These are phyloP conservation scores for Corbicula japonica DNA, from an alignment of 2,888 invertebrate species.

Conservation along the genomic window DNA sequence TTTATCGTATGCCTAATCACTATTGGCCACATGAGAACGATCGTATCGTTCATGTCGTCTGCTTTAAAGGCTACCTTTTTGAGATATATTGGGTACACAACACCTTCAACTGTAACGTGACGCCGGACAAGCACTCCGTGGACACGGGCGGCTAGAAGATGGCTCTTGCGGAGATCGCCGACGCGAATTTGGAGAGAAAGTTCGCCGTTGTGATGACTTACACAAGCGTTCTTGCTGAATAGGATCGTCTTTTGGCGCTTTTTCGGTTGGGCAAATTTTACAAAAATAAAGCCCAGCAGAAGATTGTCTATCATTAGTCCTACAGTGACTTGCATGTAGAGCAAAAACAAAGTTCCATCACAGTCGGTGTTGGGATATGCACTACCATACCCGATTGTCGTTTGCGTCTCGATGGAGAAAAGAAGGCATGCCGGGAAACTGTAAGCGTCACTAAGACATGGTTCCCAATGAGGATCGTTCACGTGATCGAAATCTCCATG, in stretches of 20 bases:
- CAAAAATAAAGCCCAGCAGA: slow-evolving; percentile 93
- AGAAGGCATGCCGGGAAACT: slow-evolving; percentile 96
- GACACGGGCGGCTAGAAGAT: slow-evolving; percentile 89
- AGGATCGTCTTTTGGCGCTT: slow-evolving; percentile 95
- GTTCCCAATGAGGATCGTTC: slow-evolving; percentile 80
- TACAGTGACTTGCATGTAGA: slow-evolving; percentile 96
- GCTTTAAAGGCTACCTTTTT: slow-evolving; percentile 96
- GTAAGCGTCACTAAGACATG: slow-evolving; percentile 90
- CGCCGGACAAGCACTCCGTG: slow-evolving; percentile 77
- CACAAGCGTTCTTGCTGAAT: slow-evolving; percentile 96
- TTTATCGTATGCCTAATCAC: slow-evolving; percentile 98
- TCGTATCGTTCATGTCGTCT: slow-evolving; percentile 95
- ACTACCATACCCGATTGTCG: slow-evolving; percentile 96
- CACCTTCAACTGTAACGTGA: slow-evolving; percentile 76
- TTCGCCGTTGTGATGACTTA: slow-evolving; percentile 89
- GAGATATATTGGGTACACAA: slow-evolving; percentile 90
- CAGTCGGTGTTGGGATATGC: slow-evolving; percentile 96
- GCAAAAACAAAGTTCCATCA: slow-evolving; percentile 94
- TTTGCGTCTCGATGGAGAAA: slow-evolving; percentile 98
- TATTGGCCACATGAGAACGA: slow-evolving; percentile 99
- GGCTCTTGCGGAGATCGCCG: slow-evolving; percentile 85
- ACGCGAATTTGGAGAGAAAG: slow-evolving; percentile 83
- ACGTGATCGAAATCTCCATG: slow-evolving; percentile 86
- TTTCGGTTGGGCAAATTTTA: slow-evolving; percentile 97
- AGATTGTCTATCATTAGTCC: slow-evolving; percentile 93